phyloP scores from a whole-genome alignment of 2,797 vertebrate species.

The Enteromius paludinosus region DNA sequence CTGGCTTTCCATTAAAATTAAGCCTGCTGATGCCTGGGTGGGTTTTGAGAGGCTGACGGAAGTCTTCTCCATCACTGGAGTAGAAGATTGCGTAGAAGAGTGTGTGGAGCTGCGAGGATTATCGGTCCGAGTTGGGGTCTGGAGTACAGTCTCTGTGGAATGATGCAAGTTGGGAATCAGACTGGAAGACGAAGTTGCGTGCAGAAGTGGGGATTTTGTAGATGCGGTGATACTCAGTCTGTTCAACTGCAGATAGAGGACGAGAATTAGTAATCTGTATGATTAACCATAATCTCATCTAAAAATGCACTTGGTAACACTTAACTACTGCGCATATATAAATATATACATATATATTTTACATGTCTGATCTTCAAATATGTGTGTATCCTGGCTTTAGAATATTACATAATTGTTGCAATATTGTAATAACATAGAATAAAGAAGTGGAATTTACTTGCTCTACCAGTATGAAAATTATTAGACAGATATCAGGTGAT shows the following conservation, averaged over 20 bases:
- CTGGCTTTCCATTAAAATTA: neutral
- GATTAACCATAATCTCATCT: neutral
- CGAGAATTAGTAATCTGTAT: neutral
- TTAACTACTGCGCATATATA: neutral
- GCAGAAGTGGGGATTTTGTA: slow-evolving; percentile 10
- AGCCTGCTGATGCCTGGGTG: neutral
- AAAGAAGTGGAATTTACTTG: neutral
- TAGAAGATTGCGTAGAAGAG: neutral
- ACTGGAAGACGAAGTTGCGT: slow-evolving; percentile 1
- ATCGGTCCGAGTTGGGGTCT: neutral
- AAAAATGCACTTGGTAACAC: neutral
- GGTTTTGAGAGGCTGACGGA: neutral
- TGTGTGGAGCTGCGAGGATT: neutral
- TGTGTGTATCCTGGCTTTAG: neutral
- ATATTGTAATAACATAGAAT: neutral
- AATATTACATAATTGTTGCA: neutral
- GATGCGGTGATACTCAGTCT: neutral
- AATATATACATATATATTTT: neutral
- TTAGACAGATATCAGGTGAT: neutral
- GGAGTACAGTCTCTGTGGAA: neutral
- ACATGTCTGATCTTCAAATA: neutral
- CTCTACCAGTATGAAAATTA: neutral
- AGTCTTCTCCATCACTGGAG: neutral
- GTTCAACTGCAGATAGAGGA: slow-evolving; percentile 2
- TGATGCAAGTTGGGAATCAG: neutral